Conservation (phyloP, 2,113 vertebrate species). For the Marmota monax region DNA sequence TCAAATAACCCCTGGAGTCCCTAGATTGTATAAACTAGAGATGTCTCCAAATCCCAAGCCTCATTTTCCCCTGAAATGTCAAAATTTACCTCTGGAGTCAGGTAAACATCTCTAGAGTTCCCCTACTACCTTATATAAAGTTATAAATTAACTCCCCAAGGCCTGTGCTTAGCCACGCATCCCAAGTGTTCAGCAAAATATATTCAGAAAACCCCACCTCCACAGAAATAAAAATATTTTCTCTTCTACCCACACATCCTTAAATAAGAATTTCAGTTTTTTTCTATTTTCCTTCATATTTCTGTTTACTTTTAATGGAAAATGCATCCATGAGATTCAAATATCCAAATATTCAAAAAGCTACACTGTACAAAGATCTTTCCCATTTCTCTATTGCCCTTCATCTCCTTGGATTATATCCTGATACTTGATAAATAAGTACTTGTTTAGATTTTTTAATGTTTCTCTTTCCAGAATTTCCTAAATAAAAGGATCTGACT, state of each 20-base stretch:
- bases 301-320: slow-evolving; percentile 1
- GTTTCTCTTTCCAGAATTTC: background rate
- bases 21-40: background rate
- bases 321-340: background rate
- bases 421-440: background rate
- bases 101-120: background rate
- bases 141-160: background rate
- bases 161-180: background rate
- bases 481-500: background rate
- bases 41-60: background rate
- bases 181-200: background rate
- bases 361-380: background rate
- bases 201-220: background rate
- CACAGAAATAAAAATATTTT: slow-evolving; percentile 37
- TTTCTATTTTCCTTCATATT: background rate
- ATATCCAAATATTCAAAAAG: background rate
- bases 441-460: background rate
- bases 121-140: background rate
- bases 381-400: rapidly evolving
- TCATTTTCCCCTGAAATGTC: background rate
- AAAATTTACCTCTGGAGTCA: background rate
- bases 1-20: background rate
- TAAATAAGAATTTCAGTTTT: background rate
- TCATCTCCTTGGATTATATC: background rate
- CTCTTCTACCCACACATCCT: background rate